Evolutionary conservation across 2,797 vertebrate species (phyloP).

Genomic region (Neosilurus hyrtlii): DNA sequence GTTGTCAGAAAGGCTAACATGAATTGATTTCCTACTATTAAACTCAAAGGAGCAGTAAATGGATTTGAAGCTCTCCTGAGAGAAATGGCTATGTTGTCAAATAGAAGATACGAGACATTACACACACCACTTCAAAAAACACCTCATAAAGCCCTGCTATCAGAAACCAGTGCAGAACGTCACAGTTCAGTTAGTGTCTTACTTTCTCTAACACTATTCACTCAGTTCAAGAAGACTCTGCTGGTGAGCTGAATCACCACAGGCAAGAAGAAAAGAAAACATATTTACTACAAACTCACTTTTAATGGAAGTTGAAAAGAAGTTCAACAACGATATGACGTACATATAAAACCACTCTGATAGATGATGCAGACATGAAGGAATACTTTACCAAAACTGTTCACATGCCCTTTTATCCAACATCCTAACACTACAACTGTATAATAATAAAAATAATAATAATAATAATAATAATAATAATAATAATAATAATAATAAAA

Average conservation of each 20-base stretch:
- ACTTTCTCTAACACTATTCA: neutral
- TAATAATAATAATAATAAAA: neutral
- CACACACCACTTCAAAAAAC: slow-evolving; percentile 26
- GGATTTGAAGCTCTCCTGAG: neutral
- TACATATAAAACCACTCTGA: neutral
- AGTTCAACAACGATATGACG: neutral
- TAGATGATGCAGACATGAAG: neutral
- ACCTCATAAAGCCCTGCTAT: slow-evolving; percentile 1
- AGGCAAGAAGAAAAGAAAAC: neutral
- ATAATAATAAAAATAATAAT: neutral
- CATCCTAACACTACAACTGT: neutral
- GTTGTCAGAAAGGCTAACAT: neutral
- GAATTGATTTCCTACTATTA: slow-evolving; percentile 12
- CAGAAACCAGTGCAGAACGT: slow-evolving; percentile 2
- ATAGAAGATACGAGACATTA: slow-evolving; percentile 16
- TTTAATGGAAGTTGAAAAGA: too few species aligned
- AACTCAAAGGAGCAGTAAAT: neutral
- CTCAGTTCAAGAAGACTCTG: slow-evolving; percentile 1
- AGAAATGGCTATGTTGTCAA: slow-evolving; percentile 10
- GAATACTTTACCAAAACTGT: neutral
- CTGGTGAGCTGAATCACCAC: neutral
- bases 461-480: neutral
- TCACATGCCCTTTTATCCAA: neutral
- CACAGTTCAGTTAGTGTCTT: neutral
- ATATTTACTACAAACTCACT: neutral